Evolutionary conservation across 2,888 invertebrate species (phyloP), one percentile per base, ranked within the genome.

Genomic region (Synanthedon tipuliformis): DNA sequence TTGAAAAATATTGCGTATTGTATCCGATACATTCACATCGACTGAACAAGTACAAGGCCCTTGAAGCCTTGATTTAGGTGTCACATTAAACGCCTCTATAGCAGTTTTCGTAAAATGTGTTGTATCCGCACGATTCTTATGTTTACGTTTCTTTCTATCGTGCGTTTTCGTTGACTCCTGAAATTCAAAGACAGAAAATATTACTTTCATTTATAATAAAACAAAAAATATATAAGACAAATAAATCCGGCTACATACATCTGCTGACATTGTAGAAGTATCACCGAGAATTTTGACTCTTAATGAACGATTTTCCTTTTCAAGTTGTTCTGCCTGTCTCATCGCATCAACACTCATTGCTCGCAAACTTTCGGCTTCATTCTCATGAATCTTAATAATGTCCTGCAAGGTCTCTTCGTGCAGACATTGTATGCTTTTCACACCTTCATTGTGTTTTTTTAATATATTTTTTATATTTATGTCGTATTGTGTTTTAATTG

Each of bases 371-470:
- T 89, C 88, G 10, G 88, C 75, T 75, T 89, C 89, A 59, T 81
- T 84, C 61, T 89, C 89, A 60, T 89, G 86, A 49, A 78, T 75
- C 56, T 78, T 80, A 50, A 81, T 76, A 48, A 89, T 71, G 50
- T 88, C 86, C 53, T 81, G 73, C 16, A 89, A 60, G 1, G 83
- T 76, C 60, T 89, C 88, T 63, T 89, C 89, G 41, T 90, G 89
- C 40, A 89, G 75, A 56, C 71, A 75, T 68, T 90, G 89, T 61
- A 90, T 78, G 59, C 80, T 88, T 58, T 78, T 79, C 3, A 90
- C 88, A n/a, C 89, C 88, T 57, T 81, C 79, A 62, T 88, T 86
- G 59, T 89, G 89, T 61, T 89, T 85, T 53, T 85, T 86, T 23
- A 88, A 73, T 53, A 90, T 78, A 56, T 75, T 84, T 61, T 86